phyloP scores from a whole-genome alignment of 2,113 vertebrate genomes.

The Mobula hypostoma region DNA sequence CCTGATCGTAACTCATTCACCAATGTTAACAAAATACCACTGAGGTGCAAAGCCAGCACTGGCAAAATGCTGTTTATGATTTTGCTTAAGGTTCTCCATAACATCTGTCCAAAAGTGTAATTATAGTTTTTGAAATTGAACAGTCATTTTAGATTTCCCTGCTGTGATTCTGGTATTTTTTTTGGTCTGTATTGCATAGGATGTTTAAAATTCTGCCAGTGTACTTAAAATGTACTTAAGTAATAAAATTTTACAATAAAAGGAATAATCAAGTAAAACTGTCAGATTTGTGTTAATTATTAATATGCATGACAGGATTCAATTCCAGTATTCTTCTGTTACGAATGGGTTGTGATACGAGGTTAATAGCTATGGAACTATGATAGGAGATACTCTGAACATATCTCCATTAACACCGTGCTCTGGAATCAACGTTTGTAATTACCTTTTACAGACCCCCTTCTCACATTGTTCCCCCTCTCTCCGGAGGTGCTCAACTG shows the following conservation, averaged over 20 bases:
- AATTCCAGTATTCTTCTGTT: background rate
- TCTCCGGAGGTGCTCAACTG: background rate
- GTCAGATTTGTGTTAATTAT: background rate
- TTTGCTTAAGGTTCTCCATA: too few relatives aligned
- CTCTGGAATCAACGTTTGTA: background rate
- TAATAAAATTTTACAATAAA: background rate
- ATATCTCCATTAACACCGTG: background rate
- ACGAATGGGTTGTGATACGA: background rate
- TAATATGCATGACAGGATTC: background rate
- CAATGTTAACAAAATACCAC: background rate
- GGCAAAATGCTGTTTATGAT: too few relatives aligned
- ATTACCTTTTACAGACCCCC: background rate
- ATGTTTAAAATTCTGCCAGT: background rate
- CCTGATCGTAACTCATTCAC: background rate
- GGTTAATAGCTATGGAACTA: background rate
- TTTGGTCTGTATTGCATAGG: background rate
- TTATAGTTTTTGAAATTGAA: background rate
- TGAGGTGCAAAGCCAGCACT: background rate
- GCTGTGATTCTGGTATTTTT: background rate
- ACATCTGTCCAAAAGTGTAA: background rate
- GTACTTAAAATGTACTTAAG: background rate
- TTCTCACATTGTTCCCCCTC: background rate
- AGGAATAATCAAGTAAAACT: background rate
- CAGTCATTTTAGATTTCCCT: background rate
- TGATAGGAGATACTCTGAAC: background rate